Percentiles rank a stretch among this genome's conserved stretches.
phyloP scores from a whole-genome alignment of 2,888 invertebrate species.

The Sarcophaga subvicina region DNA sequence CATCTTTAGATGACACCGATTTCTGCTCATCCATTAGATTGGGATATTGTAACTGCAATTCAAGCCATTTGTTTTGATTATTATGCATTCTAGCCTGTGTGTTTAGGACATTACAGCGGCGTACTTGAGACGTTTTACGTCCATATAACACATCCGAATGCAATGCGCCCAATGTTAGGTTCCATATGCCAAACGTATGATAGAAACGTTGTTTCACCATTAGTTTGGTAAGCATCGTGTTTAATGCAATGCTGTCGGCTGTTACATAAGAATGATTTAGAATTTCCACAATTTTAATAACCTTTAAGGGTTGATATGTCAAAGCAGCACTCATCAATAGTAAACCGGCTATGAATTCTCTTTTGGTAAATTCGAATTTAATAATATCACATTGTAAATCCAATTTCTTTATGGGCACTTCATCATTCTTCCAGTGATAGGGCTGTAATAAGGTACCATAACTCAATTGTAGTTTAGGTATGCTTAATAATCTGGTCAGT shows the following conservation, averaged over 20 bases:
- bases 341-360: slow-evolving; percentile 73
- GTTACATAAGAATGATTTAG: slow-evolving; percentile 37
- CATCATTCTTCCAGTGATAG: slow-evolving; percentile 75
- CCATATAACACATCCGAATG: slow-evolving; percentile 71
- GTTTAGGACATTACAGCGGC: slow-evolving; percentile 59
- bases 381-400: slow-evolving; percentile 75
- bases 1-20: background rate
- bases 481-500: slow-evolving; percentile 72
- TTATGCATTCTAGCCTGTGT: slow-evolving; percentile 65
- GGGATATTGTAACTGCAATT: slow-evolving; percentile 75
- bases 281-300: slow-evolving; percentile 60
- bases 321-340: slow-evolving; percentile 68
- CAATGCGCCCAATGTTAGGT: slow-evolving; percentile 71
- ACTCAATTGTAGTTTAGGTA: slow-evolving; percentile 75
- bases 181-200: slow-evolving; percentile 71
- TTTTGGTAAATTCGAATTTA: slow-evolving; percentile 77
- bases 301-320: slow-evolving; percentile 56
- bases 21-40: background rate
- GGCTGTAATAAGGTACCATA: slow-evolving; percentile 75
- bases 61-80: slow-evolving; percentile 76
- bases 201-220: slow-evolving; percentile 70
- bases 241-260: slow-evolving; percentile 55
- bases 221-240: slow-evolving; percentile 66
- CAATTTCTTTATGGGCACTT: slow-evolving; percentile 71
- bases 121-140: slow-evolving; percentile 58